Conservation (phyloP, 2,888 invertebrate genomes). For the Dendrolimus houi region DNA sequence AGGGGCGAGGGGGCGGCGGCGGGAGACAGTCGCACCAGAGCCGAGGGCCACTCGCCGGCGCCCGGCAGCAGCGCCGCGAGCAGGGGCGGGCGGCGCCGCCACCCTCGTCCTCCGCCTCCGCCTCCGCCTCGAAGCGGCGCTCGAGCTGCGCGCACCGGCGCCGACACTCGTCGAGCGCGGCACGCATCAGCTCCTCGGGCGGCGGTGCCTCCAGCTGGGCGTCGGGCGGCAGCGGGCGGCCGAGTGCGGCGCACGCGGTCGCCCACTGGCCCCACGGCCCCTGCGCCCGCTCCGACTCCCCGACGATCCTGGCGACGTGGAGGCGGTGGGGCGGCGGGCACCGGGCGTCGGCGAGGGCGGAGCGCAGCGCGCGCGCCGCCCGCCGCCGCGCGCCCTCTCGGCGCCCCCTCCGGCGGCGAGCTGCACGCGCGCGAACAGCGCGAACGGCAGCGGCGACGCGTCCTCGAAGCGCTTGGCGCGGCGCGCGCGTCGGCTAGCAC, state of each 20-base stretch:
- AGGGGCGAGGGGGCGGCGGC: constrained; percentile 14
- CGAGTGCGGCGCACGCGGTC: constrained; percentile 18
- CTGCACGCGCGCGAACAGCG: constrained; percentile 42
- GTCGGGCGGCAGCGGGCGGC: constrained; percentile 16
- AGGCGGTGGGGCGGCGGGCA: constrained; percentile 19
- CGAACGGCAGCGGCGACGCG: constrained; percentile 29
- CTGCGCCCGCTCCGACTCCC: constrained; percentile 15
- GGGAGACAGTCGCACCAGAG: constrained; percentile 21
- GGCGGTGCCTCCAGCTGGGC: constrained; percentile 9
- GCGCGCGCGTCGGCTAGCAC: constrained; percentile 22
- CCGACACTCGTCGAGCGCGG: constrained; percentile 25
- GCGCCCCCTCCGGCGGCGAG: constrained; percentile 15
- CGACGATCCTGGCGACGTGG: constrained; percentile 28
- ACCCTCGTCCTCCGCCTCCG: constrained; percentile 7
- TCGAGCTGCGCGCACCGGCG: constrained; percentile 27
- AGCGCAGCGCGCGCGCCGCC: constrained; percentile 22
- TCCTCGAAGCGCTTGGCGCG: constrained; percentile 19
- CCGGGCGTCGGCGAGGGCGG: constrained; percentile 14
- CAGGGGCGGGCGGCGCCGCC: constrained; percentile 5
- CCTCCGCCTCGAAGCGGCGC: constrained; percentile 10
- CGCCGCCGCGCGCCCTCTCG: constrained; percentile 14
- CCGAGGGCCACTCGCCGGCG: constrained; percentile 32
- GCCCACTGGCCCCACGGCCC: constrained; percentile 15
- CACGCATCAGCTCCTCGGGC: constrained; percentile 7
- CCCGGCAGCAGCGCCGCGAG: constrained; percentile 26